phyloP scores from a whole-genome alignment of 2,113 vertebrate genomes.

The Ovis canadensis region DNA sequence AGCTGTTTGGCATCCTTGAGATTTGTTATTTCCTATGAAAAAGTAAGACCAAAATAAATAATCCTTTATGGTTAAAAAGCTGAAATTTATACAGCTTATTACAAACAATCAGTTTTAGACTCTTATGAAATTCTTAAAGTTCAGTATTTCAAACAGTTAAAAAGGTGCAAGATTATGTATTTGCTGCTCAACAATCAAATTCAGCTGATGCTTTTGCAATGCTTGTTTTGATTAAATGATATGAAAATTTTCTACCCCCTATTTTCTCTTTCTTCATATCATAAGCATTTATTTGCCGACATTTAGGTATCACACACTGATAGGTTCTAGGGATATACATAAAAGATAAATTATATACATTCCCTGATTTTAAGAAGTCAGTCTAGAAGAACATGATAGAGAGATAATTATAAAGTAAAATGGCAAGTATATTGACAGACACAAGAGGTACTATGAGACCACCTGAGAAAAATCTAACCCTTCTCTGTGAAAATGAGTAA shows the following conservation, averaged over 20 bases:
- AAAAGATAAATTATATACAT: neutral
- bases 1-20: conserved; percentile 93
- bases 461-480: neutral
- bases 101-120: neutral
- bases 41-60: neutral
- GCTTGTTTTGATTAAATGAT: neutral
- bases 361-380: neutral
- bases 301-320: neutral
- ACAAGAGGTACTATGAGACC: neutral
- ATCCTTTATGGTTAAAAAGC: neutral
- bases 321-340: neutral
- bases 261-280: neutral
- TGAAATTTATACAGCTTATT: neutral
- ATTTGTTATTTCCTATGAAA: conserved; percentile 86
- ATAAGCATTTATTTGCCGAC: neutral
- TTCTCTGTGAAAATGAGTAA: neutral
- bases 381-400: neutral
- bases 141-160: conserved; percentile 7
- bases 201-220: neutral
- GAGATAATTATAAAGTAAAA: neutral
- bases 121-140: neutral
- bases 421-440: neutral
- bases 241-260: neutral
- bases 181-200: neutral
- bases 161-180: neutral